phyloP scores from a whole-genome alignment of 1,140 invertebrate genomes.

The Lordiphosa collinella region DNA sequence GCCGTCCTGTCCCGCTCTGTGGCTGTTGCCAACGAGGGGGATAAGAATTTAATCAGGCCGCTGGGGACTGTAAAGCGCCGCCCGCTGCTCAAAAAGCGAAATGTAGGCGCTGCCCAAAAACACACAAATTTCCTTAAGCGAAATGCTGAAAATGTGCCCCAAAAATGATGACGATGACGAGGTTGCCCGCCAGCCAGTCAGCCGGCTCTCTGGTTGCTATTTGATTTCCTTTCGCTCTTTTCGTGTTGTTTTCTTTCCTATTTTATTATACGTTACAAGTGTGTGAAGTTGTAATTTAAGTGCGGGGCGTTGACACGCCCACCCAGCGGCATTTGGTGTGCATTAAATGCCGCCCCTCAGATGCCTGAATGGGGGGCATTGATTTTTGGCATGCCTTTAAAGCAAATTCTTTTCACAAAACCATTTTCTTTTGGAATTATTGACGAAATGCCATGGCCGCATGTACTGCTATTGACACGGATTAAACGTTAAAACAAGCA shows the following conservation, averaged over 20 bases:
- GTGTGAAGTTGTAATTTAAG: conserved; percentile 77
- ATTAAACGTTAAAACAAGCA: conserved; percentile 6
- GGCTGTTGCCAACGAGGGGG: conserved; percentile 24
- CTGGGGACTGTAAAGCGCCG: conserved; percentile 70
- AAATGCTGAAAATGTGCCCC: conserved; percentile 41
- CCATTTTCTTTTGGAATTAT: conserved; percentile 27
- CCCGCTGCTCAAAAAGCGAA: conserved; percentile 29
- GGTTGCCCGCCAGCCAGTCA: conserved; percentile 17
- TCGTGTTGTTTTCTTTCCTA: conserved; percentile 30
- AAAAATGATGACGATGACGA: conserved; percentile 55
- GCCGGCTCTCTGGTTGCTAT: conserved; percentile 32
- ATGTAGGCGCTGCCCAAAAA: conserved; percentile 40
- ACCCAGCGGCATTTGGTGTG: conserved; percentile 41
- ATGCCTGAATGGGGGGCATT: conserved; percentile 42
- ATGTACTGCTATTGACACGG: conserved; percentile 14
- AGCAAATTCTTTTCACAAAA: conserved; percentile 54
- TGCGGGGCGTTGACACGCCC: conserved; percentile 55
- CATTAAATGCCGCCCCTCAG: conserved; percentile 56
- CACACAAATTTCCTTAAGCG: conserved; percentile 61
- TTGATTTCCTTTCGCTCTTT: conserved; percentile 52
- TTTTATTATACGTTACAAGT: conserved; percentile 73
- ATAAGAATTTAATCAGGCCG: conserved; percentile 74
- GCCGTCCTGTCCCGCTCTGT: conserved; percentile 17
- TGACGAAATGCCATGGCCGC: neutral
- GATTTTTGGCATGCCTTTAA: conserved; percentile 60